Evolutionary conservation across 2,888 invertebrate species (phyloP).

Genomic region (Arrhopalites spinosus): DNA sequence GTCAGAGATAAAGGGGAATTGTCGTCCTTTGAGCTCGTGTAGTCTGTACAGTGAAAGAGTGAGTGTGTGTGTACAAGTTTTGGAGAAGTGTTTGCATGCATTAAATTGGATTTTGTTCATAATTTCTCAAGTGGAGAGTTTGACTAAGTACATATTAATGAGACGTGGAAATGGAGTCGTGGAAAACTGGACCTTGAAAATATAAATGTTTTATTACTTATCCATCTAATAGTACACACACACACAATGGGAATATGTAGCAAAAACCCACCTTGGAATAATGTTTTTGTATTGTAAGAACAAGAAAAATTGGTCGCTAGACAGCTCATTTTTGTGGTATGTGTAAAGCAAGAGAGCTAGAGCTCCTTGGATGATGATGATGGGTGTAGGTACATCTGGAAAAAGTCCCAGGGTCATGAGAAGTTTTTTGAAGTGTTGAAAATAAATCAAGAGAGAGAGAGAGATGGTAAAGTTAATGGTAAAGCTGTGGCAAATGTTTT

Average conservation of each 20-base stretch:
- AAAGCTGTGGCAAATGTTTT: not conserved
- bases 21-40: not conserved
- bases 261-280: too few species aligned
- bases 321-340: not conserved
- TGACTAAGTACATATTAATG: too few species aligned
- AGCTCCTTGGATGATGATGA: not conserved
- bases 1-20: not conserved
- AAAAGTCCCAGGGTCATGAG: conserved; percentile 9
- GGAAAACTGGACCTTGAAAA: too few species aligned
- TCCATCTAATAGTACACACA: too few species aligned
- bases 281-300: not conserved
- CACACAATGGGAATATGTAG: too few species aligned
- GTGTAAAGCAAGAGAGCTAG: not conserved
- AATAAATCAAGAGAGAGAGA: conserved; percentile 24
- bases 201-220: too few species aligned
- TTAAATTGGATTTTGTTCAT: too few species aligned
- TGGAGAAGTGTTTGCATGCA: too few species aligned
- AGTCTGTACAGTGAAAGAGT: not conserved
- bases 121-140: too few species aligned
- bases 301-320: not conserved
- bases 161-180: too few species aligned
- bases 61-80: not conserved
- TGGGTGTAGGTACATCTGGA: conserved; percentile 8
- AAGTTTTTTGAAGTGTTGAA: conserved; percentile 23
- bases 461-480: not conserved